Evolutionary conservation across 2,113 vertebrate species (phyloP).

Genomic region (Nipponia nippon): DNA sequence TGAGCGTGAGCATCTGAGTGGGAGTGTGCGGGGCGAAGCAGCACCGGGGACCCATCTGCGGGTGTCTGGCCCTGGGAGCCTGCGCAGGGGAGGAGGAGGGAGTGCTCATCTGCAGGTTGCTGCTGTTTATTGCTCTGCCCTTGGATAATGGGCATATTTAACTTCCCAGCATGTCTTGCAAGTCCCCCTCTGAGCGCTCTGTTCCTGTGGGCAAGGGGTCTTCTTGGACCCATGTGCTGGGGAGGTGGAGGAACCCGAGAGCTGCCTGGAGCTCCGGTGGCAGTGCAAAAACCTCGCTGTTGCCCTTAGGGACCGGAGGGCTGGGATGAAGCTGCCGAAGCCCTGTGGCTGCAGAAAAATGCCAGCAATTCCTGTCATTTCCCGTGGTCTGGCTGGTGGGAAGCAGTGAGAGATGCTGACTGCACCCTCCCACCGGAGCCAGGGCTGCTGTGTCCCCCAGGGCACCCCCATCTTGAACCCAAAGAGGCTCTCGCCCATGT

Average conservation of each 20-base stretch:
- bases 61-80: neutral
- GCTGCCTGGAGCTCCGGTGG: fast-evolving
- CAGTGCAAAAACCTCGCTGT: neutral
- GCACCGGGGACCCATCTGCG: fast-evolving
- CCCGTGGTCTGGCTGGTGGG: neutral
- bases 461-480: neutral
- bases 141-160: neutral
- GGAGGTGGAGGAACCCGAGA: fast-evolving
- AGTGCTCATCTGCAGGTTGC: fast-evolving
- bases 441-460: neutral
- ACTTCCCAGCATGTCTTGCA: neutral
- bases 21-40: neutral
- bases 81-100: neutral
- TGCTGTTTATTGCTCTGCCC: neutral
- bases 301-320: neutral
- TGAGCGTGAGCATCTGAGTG: neutral
- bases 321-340: neutral
- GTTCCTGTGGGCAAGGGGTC: neutral
- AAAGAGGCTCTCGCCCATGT: fast-evolving
- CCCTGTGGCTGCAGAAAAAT: neutral
- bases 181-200: neutral
- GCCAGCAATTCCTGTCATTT: slow-evolving; percentile 1
- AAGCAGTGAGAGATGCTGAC: neutral
- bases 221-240: fast-evolving
- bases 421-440: neutral